Percentiles rank a stretch among this genome's conserved stretches.
phyloP scores from a whole-genome alignment of 2,888 invertebrate species.

The Lapara coniferarum region DNA sequence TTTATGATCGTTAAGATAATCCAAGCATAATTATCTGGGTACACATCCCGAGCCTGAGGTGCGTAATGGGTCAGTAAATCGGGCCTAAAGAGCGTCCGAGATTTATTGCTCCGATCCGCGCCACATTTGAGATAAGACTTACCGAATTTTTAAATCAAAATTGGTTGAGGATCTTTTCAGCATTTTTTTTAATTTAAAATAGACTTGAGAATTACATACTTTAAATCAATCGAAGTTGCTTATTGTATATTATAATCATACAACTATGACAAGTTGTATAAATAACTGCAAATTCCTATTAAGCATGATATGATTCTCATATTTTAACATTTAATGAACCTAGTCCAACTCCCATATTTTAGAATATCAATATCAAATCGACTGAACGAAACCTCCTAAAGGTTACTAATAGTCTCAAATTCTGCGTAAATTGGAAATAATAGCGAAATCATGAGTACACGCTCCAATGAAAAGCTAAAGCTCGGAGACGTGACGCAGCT shows the following conservation, averaged over 20 bases:
- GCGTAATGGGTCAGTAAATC: conserved; percentile 39
- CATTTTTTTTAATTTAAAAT: not conserved
- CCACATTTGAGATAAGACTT: conserved; percentile 24
- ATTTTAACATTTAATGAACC: too few species aligned
- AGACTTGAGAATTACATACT: too few species aligned
- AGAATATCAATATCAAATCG: too few species aligned
- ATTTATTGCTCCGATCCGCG: conserved; percentile 23
- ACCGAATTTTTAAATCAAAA: conserved; percentile 4
- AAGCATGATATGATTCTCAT: too few species aligned
- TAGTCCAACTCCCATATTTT: too few species aligned
- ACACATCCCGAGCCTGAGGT: conserved; percentile 3
- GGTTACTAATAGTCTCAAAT: not conserved
- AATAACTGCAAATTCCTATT: too few species aligned
- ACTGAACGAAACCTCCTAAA: not conserved
- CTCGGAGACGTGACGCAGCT: not conserved
- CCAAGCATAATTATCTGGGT: conserved; percentile 39
- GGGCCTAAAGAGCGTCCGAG: conserved; percentile 21
- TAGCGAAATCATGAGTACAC: not conserved
- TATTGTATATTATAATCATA: too few species aligned
- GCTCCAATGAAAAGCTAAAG: not conserved
- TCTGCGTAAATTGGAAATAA: not conserved
- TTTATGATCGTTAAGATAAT: conserved; percentile 39
- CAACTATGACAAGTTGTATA: too few species aligned
- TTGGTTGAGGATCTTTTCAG: not conserved
- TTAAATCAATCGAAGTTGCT: too few species aligned